Percentiles rank a stretch among this genome's conserved stretches.
These are phyloP conservation scores for Patagioenas fasciata DNA, from an alignment of 2,113 vertebrate species.

Conservation along the genomic window DNA sequence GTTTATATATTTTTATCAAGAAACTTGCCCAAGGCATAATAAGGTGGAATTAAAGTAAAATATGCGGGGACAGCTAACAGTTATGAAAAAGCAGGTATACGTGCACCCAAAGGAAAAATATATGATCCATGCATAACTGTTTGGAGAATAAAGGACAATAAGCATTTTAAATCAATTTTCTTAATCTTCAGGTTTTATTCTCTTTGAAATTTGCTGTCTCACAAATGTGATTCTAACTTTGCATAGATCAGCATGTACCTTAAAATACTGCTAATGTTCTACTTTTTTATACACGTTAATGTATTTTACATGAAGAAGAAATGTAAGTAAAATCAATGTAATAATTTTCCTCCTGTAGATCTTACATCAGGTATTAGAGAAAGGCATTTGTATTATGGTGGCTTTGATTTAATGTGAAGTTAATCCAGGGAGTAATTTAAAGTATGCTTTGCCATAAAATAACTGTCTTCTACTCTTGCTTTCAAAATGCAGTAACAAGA, in stretches of 20 bases:
- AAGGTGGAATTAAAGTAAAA: background rate
- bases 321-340: background rate
- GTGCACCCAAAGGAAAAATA: background rate
- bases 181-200: background rate
- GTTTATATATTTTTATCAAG: background rate
- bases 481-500: background rate
- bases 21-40: background rate
- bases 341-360: background rate
- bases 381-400: background rate
- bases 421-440: slow-evolving; percentile 22
- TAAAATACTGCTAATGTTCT: background rate
- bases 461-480: background rate
- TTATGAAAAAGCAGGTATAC: background rate
- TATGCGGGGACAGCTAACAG: background rate
- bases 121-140: background rate
- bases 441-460: background rate
- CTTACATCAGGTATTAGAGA: background rate
- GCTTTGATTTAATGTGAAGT: background rate
- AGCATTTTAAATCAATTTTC: background rate
- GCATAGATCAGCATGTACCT: background rate
- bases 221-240: background rate
- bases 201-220: background rate
- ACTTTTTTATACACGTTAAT: background rate
- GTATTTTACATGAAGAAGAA: background rate
- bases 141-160: background rate